Conservation (phyloP, 2,113 vertebrate genomes). For the Gavialis gangeticus region DNA sequence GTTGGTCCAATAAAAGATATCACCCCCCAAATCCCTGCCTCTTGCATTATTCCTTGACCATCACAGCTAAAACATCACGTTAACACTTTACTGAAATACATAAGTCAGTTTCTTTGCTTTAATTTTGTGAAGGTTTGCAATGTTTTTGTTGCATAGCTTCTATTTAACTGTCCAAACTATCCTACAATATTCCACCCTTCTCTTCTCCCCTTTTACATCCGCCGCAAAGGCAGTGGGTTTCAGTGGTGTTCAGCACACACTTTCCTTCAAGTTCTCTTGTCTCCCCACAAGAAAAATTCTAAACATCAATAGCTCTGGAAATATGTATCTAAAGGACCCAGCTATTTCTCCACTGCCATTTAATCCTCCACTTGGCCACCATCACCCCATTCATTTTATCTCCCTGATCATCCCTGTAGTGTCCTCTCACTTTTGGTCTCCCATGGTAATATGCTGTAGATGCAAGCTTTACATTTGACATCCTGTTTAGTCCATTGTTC, state of each 20-base stretch:
- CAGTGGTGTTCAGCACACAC: not conserved
- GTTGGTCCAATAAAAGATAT: too few relatives aligned
- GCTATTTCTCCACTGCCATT: not conserved
- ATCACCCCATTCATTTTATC: not conserved
- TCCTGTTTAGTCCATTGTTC: not conserved
- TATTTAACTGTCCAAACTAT: not conserved
- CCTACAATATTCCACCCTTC: not conserved
- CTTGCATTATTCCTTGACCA: not conserved
- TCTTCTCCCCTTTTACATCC: not conserved
- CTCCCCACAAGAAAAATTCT: not conserved
- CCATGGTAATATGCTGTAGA: not conserved
- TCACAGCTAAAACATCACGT: not conserved
- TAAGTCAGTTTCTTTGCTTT: not conserved
- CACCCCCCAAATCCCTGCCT: too few relatives aligned
- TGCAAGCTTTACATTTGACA: not conserved
- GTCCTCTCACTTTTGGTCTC: not conserved
- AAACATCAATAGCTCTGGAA: not conserved
- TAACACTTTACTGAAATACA: constrained; percentile 4
- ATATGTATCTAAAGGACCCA: not conserved
- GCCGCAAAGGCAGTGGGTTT: not conserved
- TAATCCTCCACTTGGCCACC: not conserved
- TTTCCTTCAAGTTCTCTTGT: not conserved
- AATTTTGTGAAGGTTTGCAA: not conserved
- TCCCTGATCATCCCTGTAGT: not conserved
- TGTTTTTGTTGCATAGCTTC: not conserved